Evolutionary conservation across 2,797 vertebrate genomes (phyloP).

Genomic region (Emys orbicularis): DNA sequence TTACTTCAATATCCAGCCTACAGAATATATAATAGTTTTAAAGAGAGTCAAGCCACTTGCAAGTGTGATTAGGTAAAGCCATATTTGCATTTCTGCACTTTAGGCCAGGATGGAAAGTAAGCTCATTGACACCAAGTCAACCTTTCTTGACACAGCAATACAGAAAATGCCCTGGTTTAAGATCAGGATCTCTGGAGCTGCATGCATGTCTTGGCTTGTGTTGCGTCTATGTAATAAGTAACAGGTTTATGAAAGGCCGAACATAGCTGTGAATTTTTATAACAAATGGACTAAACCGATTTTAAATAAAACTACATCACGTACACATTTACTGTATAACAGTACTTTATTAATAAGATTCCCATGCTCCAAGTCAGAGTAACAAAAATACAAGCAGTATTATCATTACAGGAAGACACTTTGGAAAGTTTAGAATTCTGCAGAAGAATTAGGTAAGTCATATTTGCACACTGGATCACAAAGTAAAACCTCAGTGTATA

Average conservation of each 20-base stretch:
- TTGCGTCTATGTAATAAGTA: slow-evolving; percentile 59
- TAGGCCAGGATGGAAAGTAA: slow-evolving; percentile 22
- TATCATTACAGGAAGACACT: neutral
- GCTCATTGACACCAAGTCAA: slow-evolving; percentile 30
- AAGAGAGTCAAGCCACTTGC: neutral
- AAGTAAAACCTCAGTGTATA: neutral
- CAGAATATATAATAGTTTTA: neutral
- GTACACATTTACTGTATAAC: slow-evolving; percentile 40
- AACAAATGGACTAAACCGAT: slow-evolving; percentile 5
- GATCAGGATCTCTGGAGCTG: slow-evolving; percentile 63
- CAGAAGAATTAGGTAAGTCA: slow-evolving; percentile 20
- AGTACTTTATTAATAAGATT: slow-evolving; percentile 62
- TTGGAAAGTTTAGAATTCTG: neutral
- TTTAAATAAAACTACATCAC: slow-evolving; percentile 66
- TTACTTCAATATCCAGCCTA: neutral
- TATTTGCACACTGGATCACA: neutral
- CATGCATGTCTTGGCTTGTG: slow-evolving; percentile 60
- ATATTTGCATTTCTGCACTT: neutral
- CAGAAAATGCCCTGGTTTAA: slow-evolving; percentile 63
- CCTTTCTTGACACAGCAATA: slow-evolving; percentile 33
- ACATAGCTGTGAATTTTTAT: neutral
- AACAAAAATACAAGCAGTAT: slow-evolving; percentile 45
- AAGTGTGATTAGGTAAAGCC: neutral
- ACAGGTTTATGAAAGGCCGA: slow-evolving; percentile 65
- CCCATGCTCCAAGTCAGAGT: slow-evolving; percentile 59